Percentiles rank a stretch among this genome's conserved stretches.
phyloP scores from a whole-genome alignment of 2,797 vertebrate genomes.

The Pogoniulus pusillus region DNA sequence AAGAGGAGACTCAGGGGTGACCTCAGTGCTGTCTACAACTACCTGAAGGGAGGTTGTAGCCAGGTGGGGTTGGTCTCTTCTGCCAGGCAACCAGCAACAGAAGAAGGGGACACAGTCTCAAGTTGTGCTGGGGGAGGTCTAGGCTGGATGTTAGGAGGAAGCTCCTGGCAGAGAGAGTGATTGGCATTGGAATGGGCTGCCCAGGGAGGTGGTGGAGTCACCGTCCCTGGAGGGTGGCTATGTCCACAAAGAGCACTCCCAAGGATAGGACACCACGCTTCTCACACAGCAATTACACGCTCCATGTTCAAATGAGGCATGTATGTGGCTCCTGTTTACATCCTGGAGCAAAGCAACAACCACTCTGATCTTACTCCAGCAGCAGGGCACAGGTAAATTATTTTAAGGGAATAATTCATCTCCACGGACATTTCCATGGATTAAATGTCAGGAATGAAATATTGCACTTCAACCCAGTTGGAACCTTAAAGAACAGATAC shows the following conservation, averaged over 20 bases:
- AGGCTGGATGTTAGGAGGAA: too few relatives aligned
- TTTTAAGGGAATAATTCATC: conserved; percentile 75
- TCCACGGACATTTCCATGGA: conserved; percentile 73
- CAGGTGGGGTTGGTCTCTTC: too few relatives aligned
- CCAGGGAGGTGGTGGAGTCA: too few relatives aligned
- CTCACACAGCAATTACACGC: not conserved
- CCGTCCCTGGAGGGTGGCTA: too few relatives aligned
- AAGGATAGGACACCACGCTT: fast-evolving
- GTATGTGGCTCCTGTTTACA: not conserved
- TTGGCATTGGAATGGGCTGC: too few relatives aligned
- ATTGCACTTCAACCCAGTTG: conserved; percentile 65
- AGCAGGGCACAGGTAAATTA: conserved; percentile 15
- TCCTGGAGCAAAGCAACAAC: not conserved
- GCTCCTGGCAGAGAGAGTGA: too few relatives aligned
- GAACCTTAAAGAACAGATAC: conserved; percentile 57
- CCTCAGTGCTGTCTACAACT: too few relatives aligned
- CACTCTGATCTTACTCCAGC: not conserved
- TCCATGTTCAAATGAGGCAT: not conserved
- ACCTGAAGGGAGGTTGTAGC: too few relatives aligned
- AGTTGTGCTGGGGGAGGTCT: too few relatives aligned
- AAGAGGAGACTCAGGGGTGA: too few relatives aligned
- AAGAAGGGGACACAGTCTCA: too few relatives aligned
- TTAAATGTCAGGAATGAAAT: conserved; percentile 79
- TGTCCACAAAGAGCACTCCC: not conserved
- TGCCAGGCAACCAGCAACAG: too few relatives aligned